Conservation (phyloP, 2,888 invertebrate genomes). For the Pelosia muscerda region DNA sequence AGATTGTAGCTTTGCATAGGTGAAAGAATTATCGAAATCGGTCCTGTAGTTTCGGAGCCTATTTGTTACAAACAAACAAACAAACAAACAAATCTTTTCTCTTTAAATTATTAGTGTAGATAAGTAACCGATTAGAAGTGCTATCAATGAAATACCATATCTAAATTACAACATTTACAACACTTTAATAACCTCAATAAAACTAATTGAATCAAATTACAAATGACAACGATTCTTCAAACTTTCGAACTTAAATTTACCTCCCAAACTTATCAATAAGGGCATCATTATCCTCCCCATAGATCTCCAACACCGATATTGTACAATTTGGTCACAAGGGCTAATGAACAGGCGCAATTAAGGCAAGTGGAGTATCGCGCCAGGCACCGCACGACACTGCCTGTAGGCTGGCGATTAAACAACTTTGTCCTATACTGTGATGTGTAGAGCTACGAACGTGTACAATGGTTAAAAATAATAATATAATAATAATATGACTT, state of each 20-base stretch:
- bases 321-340: constrained; percentile 47
- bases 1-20: too few relatives aligned
- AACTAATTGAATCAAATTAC: background rate
- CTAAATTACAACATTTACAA: too few relatives aligned
- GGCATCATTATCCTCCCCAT: constrained; percentile 17
- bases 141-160: background rate
- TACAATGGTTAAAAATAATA: constrained; percentile 27
- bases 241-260: background rate
- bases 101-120: too few relatives aligned
- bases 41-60: too few relatives aligned
- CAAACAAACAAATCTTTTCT: too few relatives aligned
- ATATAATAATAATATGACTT: too few relatives aligned
- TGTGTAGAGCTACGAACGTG: constrained; percentile 23
- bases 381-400: constrained; percentile 68
- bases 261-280: constrained; percentile 13
- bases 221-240: background rate
- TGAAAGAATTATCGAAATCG: too few relatives aligned
- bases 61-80: too few relatives aligned
- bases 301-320: constrained; percentile 32
- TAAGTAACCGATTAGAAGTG: background rate
- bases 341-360: constrained; percentile 67
- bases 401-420: constrained; percentile 72
- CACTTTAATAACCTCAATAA: background rate
- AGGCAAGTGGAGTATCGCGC: constrained; percentile 60
- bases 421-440: constrained; percentile 61